A percentile compares a stretch with the other conserved stretches of the same genome.
Evolutionary conservation across 2,113 vertebrate genomes (phyloP).

Genomic region (Eupsittula cactorum): DNA sequence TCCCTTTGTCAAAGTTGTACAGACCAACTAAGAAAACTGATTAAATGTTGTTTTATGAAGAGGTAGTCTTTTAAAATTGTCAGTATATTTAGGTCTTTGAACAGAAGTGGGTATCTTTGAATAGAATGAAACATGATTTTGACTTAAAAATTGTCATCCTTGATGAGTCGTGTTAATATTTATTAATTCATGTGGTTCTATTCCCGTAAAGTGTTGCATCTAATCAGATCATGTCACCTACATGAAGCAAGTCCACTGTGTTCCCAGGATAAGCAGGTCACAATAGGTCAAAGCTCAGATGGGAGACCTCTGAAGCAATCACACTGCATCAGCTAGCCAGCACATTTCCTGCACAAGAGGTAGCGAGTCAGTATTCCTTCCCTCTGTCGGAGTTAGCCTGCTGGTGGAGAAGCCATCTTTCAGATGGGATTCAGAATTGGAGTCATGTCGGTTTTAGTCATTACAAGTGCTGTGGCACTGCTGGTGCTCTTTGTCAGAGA

Average conservation of each 20-base stretch:
- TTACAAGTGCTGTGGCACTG: neutral
- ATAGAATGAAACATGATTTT: neutral
- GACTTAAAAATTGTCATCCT: neutral
- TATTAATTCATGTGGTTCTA: neutral
- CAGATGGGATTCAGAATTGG: neutral
- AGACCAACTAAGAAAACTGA: neutral
- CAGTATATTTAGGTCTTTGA: neutral
- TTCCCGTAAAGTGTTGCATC: neutral
- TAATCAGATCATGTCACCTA: neutral
- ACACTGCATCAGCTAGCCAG: neutral
- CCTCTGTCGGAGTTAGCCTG: neutral
- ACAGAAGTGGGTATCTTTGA: neutral
- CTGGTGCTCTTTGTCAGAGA: neutral
- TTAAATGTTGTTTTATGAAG: neutral
- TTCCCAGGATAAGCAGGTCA: neutral
- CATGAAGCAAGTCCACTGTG: neutral
- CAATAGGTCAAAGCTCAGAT: neutral
- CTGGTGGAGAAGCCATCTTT: neutral
- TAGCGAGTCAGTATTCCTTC: neutral
- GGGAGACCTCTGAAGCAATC: neutral
- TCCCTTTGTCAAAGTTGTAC: neutral
- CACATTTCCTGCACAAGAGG: fast-evolving
- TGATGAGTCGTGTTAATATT: neutral
- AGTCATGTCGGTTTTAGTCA: neutral
- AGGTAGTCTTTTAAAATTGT: neutral